Base-by-base conservation (phyloP, 2,888 invertebrate genomes). In the Halictus quadricinctus region DNA sequence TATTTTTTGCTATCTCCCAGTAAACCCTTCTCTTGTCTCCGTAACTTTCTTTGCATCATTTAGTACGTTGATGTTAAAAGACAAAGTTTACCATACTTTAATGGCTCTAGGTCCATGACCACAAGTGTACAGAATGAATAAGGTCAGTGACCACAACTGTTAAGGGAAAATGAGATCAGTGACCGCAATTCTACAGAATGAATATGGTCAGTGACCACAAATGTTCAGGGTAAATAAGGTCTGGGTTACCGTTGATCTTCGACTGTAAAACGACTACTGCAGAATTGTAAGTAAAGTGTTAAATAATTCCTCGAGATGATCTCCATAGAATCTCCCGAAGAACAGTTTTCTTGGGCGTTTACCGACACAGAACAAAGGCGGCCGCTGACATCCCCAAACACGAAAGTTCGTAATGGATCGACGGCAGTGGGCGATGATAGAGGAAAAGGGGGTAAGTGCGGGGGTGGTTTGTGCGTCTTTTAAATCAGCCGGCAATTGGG, bases 401-500 rank as follows among this genome's bases (percentile, higher is more conserved):
- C 41, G 10, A 15, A 66, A 83, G 54, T 80, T 76, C 13, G 29
- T 12, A 54, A 54, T 13, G n/a, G 29, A 18, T 1, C 66, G 21
- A 60, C n/a, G 60, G 25, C 13, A 60, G 25, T 5, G 13, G 13
- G 60, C 2, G 25, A 60, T 25, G 60, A 25, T 60, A 21, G 54
- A 21, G 54, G 54, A 8, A 21, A n/a, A 54, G 2, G 25, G 15
- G 25, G 1, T 25, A 29, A 5, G 12, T 2, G 15, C 60, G 60
- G 13, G 15, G 25, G 4, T 15, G 64, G 64, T 29, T 54, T 29
- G 36, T 29, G 21, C 36, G 66, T 66, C 29, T 80, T 75, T 80
- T 72, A 74, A 73, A 81, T 81, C 69, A 60, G 25, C 50, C 58
- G 18, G 29, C 36, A 83, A 69, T 72, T 81, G 77, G 76, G 81